Conservation (phyloP, 2,113 vertebrate species). For the Pseudopodoces humilis region DNA sequence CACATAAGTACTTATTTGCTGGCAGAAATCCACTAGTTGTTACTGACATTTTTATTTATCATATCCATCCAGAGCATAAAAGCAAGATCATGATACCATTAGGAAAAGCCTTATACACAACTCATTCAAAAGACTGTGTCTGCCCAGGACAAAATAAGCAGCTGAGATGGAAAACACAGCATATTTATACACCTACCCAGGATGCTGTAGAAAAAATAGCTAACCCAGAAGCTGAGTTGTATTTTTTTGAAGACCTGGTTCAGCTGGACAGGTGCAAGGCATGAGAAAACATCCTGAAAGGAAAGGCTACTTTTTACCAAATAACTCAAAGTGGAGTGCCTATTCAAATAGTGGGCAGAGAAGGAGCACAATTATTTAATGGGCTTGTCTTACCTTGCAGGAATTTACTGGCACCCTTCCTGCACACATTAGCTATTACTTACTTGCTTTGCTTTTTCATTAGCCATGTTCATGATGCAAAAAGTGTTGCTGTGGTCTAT, state of each 20-base stretch:
- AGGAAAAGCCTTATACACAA: not conserved
- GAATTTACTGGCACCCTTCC: not conserved
- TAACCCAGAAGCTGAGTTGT: not conserved
- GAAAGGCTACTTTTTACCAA: not conserved
- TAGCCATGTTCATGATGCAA: accelerated
- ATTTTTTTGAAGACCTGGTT: not conserved
- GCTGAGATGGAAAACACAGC: not conserved
- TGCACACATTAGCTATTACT: not conserved
- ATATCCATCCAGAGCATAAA: not conserved
- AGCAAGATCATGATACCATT: not conserved
- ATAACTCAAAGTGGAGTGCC: not conserved
- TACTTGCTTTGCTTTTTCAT: not conserved
- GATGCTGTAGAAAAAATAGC: not conserved
- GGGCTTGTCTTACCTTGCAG: not conserved
- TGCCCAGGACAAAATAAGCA: not conserved
- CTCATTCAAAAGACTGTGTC: not conserved
- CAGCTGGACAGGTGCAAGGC: not conserved
- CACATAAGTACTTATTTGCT: not conserved
- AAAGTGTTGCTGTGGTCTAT: not conserved
- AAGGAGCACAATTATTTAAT: not conserved
- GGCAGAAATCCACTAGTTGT: not conserved
- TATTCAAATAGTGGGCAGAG: not conserved
- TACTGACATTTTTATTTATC: not conserved
- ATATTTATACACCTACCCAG: not conserved
- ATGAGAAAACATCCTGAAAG: not conserved